Evolutionary conservation across 1,140 invertebrate species (phyloP).

Genomic region (Scaptodrosophila lebanonensis): DNA sequence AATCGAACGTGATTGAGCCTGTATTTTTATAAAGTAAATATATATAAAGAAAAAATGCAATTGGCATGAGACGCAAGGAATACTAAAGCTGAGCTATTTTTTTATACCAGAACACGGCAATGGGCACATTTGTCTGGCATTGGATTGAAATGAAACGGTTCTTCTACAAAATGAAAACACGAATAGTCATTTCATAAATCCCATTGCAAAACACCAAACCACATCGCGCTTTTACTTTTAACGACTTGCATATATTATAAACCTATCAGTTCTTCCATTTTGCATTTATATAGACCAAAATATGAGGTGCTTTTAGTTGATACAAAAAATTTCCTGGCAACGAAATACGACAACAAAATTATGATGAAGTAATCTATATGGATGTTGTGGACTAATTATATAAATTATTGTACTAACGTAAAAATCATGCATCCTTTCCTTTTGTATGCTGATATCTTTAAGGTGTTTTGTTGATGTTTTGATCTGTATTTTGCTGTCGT

Average conservation of each 20-base stretch:
- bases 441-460: too few species aligned
- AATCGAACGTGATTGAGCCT: slow-evolving; percentile 35
- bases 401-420: not conserved
- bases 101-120: slow-evolving; percentile 52
- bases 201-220: slow-evolving; percentile 6
- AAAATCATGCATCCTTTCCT: slow-evolving; percentile 48
- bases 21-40: slow-evolving; percentile 37
- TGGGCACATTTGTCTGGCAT: slow-evolving; percentile 59
- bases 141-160: slow-evolving; percentile 51
- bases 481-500: slow-evolving; percentile 69
- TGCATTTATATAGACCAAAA: slow-evolving; percentile 46
- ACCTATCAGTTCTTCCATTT: slow-evolving; percentile 56
- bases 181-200: slow-evolving; percentile 13
- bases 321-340: slow-evolving; percentile 28
- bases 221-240: slow-evolving; percentile 19
- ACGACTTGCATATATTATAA: slow-evolving; percentile 5
- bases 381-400: not conserved
- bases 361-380: too few species aligned
- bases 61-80: slow-evolving; percentile 56
- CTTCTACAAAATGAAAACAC: slow-evolving; percentile 21
- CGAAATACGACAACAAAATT: not conserved
- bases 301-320: slow-evolving; percentile 43
- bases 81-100: slow-evolving; percentile 56
- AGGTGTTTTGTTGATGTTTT: slow-evolving; percentile 29
- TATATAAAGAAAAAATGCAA: slow-evolving; percentile 43